Evolutionary conservation across 2,113 vertebrate genomes (phyloP).

Genomic region (Thamnophis sirtalis): DNA sequence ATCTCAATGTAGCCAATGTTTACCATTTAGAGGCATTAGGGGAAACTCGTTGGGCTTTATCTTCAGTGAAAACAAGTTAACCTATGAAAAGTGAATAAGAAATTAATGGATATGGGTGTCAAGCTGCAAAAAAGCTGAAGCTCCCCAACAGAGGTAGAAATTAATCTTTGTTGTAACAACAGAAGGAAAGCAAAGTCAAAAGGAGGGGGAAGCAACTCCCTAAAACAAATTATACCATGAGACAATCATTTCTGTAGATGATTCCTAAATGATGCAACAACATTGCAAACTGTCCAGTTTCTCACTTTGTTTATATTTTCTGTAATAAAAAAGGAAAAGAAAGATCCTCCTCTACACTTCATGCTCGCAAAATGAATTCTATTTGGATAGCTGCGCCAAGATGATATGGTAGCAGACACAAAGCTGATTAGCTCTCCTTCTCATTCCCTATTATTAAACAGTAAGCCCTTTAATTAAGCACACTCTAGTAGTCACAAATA

Average conservation of each 20-base stretch:
- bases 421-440: constrained; percentile 34
- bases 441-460: constrained; percentile 39
- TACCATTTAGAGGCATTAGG: neutral
- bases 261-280: neutral
- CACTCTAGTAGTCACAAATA: constrained; percentile 38
- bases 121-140: neutral
- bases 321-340: neutral
- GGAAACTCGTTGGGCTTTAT: neutral
- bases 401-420: neutral
- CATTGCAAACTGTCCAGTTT: neutral
- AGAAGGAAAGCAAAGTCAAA: neutral
- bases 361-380: constrained; percentile 29
- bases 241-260: neutral
- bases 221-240: neutral
- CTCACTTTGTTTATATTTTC: neutral
- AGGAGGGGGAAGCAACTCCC: neutral
- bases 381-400: neutral
- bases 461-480: constrained; percentile 43
- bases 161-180: neutral
- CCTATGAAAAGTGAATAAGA: neutral
- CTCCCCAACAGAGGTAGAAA: neutral
- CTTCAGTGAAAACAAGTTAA: neutral
- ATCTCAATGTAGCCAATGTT: neutral
- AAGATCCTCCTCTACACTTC: neutral
- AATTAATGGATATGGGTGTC: neutral